Evolutionary conservation across 2,888 invertebrate species (phyloP).

Genomic region (Entomobrya multifasciata): DNA sequence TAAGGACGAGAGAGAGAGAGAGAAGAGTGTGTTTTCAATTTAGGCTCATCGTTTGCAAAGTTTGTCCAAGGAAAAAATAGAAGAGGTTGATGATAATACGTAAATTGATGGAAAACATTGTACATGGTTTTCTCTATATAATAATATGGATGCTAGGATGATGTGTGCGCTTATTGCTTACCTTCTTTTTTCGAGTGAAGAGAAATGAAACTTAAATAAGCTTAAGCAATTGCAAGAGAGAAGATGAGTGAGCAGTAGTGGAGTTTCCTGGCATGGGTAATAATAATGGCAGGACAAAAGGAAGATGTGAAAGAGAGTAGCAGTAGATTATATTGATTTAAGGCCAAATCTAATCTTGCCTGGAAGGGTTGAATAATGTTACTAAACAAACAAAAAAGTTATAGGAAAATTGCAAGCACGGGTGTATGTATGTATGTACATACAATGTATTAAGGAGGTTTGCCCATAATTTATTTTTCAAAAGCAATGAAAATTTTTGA

Average conservation of each 20-base stretch:
- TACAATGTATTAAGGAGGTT: neutral
- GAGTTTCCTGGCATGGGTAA: neutral
- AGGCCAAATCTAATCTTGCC: conserved; percentile 59
- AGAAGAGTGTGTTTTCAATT: conserved; percentile 74
- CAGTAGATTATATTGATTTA: conserved; percentile 64
- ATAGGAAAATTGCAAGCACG: neutral
- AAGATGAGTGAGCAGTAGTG: neutral
- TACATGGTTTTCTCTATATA: neutral
- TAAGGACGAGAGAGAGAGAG: conserved; percentile 66
- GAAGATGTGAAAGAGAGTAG: neutral
- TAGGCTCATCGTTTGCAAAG: conserved; percentile 64
- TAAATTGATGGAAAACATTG: conserved; percentile 67
- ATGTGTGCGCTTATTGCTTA: neutral
- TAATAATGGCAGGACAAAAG: conserved; percentile 11
- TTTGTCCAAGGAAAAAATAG: conserved; percentile 49
- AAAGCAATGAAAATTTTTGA: neutral
- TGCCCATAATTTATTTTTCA: neutral
- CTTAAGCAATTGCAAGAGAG: conserved; percentile 50
- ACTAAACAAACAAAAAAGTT: neutral
- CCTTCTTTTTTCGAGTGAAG: conserved; percentile 6
- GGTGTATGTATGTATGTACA: neutral
- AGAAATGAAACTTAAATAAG: conserved; percentile 60
- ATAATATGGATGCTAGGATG: neutral
- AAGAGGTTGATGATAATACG: conserved; percentile 46
- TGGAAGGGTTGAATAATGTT: conserved; percentile 9